phyloP scores from a whole-genome alignment of 23 tunicate species.

The Styela plicata region DNA sequence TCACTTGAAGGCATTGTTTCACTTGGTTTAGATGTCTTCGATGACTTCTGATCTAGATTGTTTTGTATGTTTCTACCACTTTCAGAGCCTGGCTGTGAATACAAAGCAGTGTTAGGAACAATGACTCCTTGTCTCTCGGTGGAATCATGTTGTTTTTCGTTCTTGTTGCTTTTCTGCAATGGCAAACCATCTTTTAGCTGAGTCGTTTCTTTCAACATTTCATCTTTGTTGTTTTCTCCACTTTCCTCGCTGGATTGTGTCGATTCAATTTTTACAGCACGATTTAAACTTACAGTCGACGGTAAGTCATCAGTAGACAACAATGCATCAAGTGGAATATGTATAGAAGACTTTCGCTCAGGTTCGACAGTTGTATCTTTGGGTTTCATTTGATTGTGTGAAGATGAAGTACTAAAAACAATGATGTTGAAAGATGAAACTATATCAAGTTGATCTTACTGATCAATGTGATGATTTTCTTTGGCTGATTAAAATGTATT shows the following conservation, averaged over 20 bases:
- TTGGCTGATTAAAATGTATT: too few relatives aligned
- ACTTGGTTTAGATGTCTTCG: neutral
- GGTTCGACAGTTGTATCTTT: neutral
- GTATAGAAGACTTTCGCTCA: conserved; percentile 25
- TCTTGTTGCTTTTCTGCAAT: neutral
- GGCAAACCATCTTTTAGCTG: neutral
- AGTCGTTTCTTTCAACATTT: neutral
- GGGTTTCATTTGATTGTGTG: neutral
- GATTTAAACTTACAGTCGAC: neutral
- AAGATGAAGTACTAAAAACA: conserved; percentile 3
- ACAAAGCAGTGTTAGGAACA: conserved; percentile 11
- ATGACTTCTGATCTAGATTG: neutral
- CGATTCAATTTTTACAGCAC: too few relatives aligned
- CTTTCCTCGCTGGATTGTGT: neutral
- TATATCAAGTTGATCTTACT: too few relatives aligned
- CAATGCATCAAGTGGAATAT: conserved; percentile 49
- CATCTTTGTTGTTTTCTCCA: neutral
- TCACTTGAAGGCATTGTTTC: neutral
- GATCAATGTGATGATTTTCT: too few relatives aligned
- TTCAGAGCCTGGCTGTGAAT: neutral
- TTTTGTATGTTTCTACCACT: neutral
- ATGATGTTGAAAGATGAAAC: too few relatives aligned
- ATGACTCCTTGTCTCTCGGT: conserved; percentile 21
- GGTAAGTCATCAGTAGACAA: conserved; percentile 31
- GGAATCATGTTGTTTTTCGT: neutral